Evolutionary conservation across 2,113 vertebrate genomes (phyloP), one percentile per base, ranked within the genome.

Genomic region (Zosterops japonicus): DNA sequence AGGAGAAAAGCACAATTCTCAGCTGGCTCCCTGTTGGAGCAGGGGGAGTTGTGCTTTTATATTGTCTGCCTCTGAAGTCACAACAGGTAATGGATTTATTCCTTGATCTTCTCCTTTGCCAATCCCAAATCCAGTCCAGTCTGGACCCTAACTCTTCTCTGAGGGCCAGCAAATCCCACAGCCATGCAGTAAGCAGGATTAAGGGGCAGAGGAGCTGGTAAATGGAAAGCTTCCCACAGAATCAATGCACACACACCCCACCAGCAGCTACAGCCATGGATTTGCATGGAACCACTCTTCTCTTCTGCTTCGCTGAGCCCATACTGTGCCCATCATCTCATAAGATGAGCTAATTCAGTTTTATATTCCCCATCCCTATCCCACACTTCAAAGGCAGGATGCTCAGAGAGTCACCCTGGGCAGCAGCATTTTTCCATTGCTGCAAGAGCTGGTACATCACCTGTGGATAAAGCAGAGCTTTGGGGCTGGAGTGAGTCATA

Each of bases 221-320:
- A 59, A 29, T 36, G 46, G 67, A 33, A 86, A 47, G 41, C 49
- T 83, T 83, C 28, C 24, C 18, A 1, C 50, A 11, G 5, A 6
- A 31, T 23, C 63, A n/a, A n/a, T 1, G 8, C 9, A 39, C 1
- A 1, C 36, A 2, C 42, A 25, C 12, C 1, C 24, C 10, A 10
- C 22, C 50, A 87, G 77, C n/a, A 61, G 28, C 8, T n/a, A 39
- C 12, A 83, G 36, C 52, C 5, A 5, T 8, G 28, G 77, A 16
- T 70, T 77, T 91, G 68, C 42, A 24, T 1, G 1, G 29, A 94
- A 65, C 39, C 18, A 31, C 18, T 27, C 35, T 87, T 71, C 44
- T 5, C 25, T 7, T 60, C 33, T 75, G 22, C 49, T 86, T 83
- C 92, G 41, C 55, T 68, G 68, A 81, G 41, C 19, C 39, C 1